A percentile compares a stretch with the other conserved stretches of the same genome.
Evolutionary conservation across 1,140 invertebrate genomes (phyloP).

Genomic region (Drosophila eugracilis): DNA sequence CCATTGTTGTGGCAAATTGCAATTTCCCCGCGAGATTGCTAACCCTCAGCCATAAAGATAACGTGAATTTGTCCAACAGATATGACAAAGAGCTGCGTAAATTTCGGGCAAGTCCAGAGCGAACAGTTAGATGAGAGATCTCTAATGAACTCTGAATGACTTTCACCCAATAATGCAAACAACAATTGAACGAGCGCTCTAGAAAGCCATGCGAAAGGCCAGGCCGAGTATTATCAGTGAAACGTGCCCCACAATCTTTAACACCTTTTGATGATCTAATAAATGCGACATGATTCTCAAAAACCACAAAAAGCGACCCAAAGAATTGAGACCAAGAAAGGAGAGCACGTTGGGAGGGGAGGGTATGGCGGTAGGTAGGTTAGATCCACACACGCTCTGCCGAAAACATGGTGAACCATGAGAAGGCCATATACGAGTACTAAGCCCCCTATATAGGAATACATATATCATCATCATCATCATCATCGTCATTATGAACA

Average conservation of each 20-base stretch:
- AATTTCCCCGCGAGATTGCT: slow-evolving; percentile 13
- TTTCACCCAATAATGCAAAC: slow-evolving; percentile 46
- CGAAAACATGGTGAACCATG: slow-evolving; percentile 51
- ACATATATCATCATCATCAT: slow-evolving; percentile 40
- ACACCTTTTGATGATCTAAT: slow-evolving; percentile 78
- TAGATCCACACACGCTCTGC: slow-evolving; percentile 26
- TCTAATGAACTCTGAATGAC: slow-evolving; percentile 66
- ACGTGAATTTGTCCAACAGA: slow-evolving; percentile 13
- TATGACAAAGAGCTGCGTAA: slow-evolving; percentile 24
- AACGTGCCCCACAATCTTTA: slow-evolving; percentile 67
- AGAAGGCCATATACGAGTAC: slow-evolving; percentile 52
- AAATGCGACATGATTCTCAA: slow-evolving; percentile 78
- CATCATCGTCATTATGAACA: slow-evolving; percentile 17
- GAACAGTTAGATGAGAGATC: slow-evolving; percentile 32
- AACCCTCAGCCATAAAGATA: slow-evolving; percentile 30
- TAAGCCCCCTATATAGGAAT: slow-evolving; percentile 49
- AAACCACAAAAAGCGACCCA: slow-evolving; percentile 52
- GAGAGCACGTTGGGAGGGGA: background rate
- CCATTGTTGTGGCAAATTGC: slow-evolving; percentile 29
- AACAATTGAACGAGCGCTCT: slow-evolving; percentile 37
- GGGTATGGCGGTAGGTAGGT: too few relatives aligned
- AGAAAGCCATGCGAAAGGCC: slow-evolving; percentile 44
- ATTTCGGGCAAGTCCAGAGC: slow-evolving; percentile 7
- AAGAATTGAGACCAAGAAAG: slow-evolving; percentile 47
- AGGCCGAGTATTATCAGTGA: slow-evolving; percentile 68